phyloP scores from a whole-genome alignment of 92 coral and sea anemone genomes.

The Phenganax marumi region DNA sequence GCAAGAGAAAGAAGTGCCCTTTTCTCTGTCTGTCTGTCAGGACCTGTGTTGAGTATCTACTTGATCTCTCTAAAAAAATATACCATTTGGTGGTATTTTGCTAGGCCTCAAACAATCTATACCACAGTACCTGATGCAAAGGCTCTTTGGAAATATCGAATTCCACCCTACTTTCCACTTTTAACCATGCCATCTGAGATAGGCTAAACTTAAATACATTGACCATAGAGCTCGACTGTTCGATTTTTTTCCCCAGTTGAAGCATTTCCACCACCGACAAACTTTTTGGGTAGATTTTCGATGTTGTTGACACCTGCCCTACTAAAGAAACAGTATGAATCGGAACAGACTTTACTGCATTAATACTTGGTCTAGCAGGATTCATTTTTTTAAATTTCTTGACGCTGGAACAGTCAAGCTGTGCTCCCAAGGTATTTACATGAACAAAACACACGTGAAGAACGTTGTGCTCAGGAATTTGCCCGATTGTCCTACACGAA shows the following conservation, averaged over 20 bases:
- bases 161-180: conserved; percentile 29
- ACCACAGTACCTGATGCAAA: conserved; percentile 45
- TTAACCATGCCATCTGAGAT: conserved; percentile 48
- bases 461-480: background rate
- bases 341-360: conserved; percentile 13
- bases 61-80: too few relatives aligned
- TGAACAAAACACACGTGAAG: background rate
- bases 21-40: too few relatives aligned
- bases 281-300: conserved; percentile 46
- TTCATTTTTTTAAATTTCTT: background rate
- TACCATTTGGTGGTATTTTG: too few relatives aligned
- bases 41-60: too few relatives aligned
- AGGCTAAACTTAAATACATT: conserved; percentile 48
- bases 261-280: conserved; percentile 55
- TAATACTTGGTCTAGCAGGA: background rate
- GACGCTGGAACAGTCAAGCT: background rate
- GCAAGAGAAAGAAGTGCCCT: too few relatives aligned
- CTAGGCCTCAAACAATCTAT: background rate
- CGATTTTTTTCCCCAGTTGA: conserved; percentile 49
- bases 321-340: background rate
- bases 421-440: background rate
- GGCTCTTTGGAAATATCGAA: conserved; percentile 44
- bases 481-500: conserved; percentile 3
- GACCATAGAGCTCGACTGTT: conserved; percentile 42
- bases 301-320: background rate